Conservation (phyloP, 2,113 vertebrate species). For the Siniperca chuatsi region DNA sequence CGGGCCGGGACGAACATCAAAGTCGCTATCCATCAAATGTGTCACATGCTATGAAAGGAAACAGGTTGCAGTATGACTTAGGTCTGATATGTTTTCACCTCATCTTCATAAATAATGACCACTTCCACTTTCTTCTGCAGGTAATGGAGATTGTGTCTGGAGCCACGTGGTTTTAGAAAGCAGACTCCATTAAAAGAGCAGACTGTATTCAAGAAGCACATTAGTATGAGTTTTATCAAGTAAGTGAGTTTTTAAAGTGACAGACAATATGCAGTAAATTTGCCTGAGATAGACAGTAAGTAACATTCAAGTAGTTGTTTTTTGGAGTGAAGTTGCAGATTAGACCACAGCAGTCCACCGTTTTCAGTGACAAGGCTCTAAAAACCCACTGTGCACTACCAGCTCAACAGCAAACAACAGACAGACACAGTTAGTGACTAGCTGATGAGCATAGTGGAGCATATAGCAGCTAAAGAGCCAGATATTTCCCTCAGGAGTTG, state of each 20-base stretch:
- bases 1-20: conserved; percentile 59
- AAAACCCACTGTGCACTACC: neutral
- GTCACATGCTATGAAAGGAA: conserved; percentile 69
- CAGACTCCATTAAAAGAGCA: neutral
- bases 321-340: neutral
- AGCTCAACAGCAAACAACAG: neutral
- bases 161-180: neutral
- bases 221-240: neutral
- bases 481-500: no score
- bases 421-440: neutral
- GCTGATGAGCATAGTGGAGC: neutral
- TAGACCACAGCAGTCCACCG: neutral
- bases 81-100: conserved; percentile 67
- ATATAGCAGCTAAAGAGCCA: neutral
- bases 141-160: conserved; percentile 12
- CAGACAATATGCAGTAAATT: no score
- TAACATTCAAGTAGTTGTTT: neutral
- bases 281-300: neutral
- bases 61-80: conserved; percentile 62
- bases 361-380: neutral
- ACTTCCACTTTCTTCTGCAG: conserved; percentile 34
- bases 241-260: neutral
- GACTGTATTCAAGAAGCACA: neutral
- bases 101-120: conserved; percentile 41
- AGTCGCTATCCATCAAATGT: conserved; percentile 73